These are phyloP conservation scores for Drosophila saltans DNA, from an alignment of 1,140 invertebrate species.

Conservation along the genomic window DNA sequence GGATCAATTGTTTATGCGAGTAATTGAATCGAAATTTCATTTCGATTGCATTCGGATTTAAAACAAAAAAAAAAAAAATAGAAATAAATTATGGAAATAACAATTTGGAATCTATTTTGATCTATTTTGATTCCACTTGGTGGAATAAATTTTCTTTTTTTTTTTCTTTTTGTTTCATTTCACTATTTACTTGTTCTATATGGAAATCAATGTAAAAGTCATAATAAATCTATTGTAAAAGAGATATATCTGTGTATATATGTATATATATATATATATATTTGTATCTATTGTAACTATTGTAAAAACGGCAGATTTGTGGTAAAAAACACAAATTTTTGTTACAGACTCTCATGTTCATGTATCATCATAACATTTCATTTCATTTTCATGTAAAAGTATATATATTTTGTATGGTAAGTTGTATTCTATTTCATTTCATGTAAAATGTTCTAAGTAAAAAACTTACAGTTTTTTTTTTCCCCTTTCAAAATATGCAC, in stretches of 20 bases:
- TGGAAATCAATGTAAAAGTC: conserved; percentile 59
- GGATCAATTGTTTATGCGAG: no score
- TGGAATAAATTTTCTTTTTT: not conserved
- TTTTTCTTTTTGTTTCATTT: conserved; percentile 18
- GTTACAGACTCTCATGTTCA: not conserved
- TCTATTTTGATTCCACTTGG: not conserved
- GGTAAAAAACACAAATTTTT: not conserved
- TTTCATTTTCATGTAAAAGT: not conserved
- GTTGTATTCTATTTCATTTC: not conserved
- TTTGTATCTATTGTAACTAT: conserved; percentile 37
- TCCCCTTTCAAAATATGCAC: no score
- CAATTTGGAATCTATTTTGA: not conserved
- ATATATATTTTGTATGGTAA: no score
- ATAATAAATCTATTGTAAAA: conserved; percentile 7
- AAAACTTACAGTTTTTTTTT: no score
- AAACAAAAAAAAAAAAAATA: not conserved
- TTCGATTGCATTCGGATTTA: no score
- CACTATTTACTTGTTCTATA: conserved; percentile 46
- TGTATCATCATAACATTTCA: not conserved
- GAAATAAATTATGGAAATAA: no score
- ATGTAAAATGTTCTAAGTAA: not conserved
- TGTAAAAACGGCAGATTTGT: conserved; percentile 58
- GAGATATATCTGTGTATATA: no score
- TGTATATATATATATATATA: conserved; percentile 27
- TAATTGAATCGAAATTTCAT: no score